These are phyloP conservation scores for Drosophila austrosaltans DNA, from an alignment of 2,888 invertebrate species.

Conservation along the genomic window DNA sequence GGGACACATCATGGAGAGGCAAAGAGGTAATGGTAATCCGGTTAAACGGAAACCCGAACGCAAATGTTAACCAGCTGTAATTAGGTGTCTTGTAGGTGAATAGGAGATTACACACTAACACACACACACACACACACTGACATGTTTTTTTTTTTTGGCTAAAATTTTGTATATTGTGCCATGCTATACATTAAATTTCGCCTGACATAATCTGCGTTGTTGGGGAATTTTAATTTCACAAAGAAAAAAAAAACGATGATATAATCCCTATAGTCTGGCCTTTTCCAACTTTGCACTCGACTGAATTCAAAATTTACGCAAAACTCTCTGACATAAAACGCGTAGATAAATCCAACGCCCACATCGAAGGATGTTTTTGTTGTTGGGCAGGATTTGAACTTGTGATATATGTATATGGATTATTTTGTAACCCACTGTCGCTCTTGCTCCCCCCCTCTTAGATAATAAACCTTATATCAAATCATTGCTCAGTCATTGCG, in stretches of 20 bases:
- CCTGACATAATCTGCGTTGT: constrained; percentile 1
- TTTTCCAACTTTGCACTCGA: constrained; percentile 58
- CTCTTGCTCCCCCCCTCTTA: not conserved
- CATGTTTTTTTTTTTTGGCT: not conserved
- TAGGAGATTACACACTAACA: constrained; percentile 1
- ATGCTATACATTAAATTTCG: not conserved
- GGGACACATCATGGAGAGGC: constrained; percentile 16
- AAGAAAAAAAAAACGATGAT: constrained; percentile 26
- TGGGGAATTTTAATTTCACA: constrained; percentile 37
- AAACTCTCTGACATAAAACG: constrained; percentile 51
- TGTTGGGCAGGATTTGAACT: constrained; percentile 16
- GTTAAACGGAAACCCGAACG: constrained; percentile 43
- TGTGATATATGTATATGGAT: constrained; percentile 9
- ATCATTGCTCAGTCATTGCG: constrained; percentile 68
- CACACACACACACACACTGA: not conserved
- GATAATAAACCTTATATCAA: constrained; percentile 47
- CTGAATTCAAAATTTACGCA: constrained; percentile 58
- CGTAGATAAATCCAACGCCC: constrained; percentile 24
- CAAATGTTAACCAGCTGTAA: constrained; percentile 43
- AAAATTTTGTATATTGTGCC: not conserved
- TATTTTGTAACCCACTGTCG: not conserved
- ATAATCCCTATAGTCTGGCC: constrained; percentile 50
- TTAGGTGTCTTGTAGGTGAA: constrained; percentile 29
- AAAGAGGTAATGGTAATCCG: constrained; percentile 17
- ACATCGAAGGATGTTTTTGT: not conserved